Evolutionary conservation across 2,888 invertebrate genomes (phyloP), one percentile per base, ranked within the genome.

Genomic region (Nomada goodeniana): DNA sequence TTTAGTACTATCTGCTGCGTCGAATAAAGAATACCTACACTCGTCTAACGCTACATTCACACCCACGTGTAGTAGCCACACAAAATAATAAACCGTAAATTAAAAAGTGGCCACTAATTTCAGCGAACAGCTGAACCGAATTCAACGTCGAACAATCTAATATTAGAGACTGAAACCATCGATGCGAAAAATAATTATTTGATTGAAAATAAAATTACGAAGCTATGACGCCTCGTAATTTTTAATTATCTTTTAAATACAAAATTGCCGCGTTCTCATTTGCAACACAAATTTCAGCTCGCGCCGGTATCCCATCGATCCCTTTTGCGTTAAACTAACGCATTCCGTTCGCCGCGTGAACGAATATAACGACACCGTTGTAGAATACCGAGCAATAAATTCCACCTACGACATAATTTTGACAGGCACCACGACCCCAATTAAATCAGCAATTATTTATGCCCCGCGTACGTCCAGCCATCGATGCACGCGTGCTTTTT

Each of bases 361-460:
- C 50, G 64, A 77, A 77, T 73, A 65, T 67, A 77, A 74, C 52
- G 47, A 67, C 23, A 60, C 52, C 29, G 36, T 64, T 53, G 44
- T 36, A 60, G 4, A 60, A 67, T 47, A 47, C n/a, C 15, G 53
- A 23, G 65, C 26, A 47, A 78, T 74, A 74, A 67, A 74, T 68
- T 74, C 53, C 53, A 67, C 47, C 52, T 23, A 15, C 23, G 36
- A 50, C 65, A 61, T 74, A 78, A 67, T 78, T 78, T 74, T 67
- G 75, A 74, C 61, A 61, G 44, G 67, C 67, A 47, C 50, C 59
- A 29, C 50, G 18, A 44, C 13, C 36, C 67, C 61, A 78, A 74
- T 78, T 74, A 78, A 74, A 55, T 74, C 67, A 61, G 47, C 67
- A 60, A 78, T 67, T 78, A 78, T 74, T 78, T 77, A 60, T 67